Evolutionary conservation across 2,888 invertebrate species (phyloP), one percentile per base, ranked within the genome.

Genomic region (Pocota personata): DNA sequence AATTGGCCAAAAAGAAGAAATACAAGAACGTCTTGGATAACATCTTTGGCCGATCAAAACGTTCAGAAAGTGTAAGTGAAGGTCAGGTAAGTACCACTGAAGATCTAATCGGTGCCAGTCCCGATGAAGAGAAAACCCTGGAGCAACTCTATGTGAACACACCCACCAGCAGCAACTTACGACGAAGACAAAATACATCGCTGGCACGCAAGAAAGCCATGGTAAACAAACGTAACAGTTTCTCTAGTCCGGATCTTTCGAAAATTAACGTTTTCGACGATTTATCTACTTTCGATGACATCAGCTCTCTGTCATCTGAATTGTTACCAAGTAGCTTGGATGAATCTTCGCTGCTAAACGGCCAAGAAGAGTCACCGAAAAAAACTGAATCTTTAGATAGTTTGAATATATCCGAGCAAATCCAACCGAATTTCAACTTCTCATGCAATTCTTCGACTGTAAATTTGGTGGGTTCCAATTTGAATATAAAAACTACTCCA

Each of bases 191-290:
- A 57, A 80, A 64, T 14, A 78, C 80, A 12, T 46, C 73, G 21
- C 5, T 69, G 12, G 12, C 67, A 2, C 71, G 66, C 10, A 67
- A 71, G 12, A 84, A 84, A 48, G 52, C 73, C 3, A 71, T 80
- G 32, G 27, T 50, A 1, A 86, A 66, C 1, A 92, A 92, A 50
- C 91, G 92, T 0, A 92, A 92, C 58, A 93, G 93, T 64, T 92
- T 92, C 71, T 92, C 92, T 0, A 92, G 92, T 87, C 93, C 92
- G 0, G 93, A 92, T 88, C 88, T 92, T 1, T 91, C 92, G 0
- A 91, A 92, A 82, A 90, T 91, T 0, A 90, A 91, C 62, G 89
- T 89, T 30, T 78, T 91, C 32, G 91, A 92, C 55, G 88, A 90
- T 24, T 58, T 89, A 0, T 88, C 87, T 0, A 88, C 87, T 30